Base-by-base conservation (phyloP, 2,797 vertebrate species). In the Avahi laniger region DNA sequence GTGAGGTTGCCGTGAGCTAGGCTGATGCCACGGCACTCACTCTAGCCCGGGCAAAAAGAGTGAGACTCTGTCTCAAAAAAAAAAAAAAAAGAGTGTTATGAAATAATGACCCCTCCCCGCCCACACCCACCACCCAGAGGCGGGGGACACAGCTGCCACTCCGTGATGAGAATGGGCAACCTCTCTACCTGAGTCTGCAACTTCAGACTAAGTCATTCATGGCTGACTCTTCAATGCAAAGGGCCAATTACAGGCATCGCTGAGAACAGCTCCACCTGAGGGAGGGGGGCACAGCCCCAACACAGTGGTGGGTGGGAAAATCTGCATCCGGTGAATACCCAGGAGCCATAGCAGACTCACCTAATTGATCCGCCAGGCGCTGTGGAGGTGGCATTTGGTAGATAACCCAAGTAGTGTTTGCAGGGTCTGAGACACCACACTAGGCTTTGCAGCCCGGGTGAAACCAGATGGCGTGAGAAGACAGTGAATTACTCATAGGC, bases 401-500 rank as follows among this genome's bases (percentile, higher is more conserved):
- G 89, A 87, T 38, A 91, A 95, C 48, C 86, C 93, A 57, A 69
- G 33, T 1, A n/a, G 72, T 43, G 48, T 33, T 17, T 67, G 75
- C 72, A 69, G 87, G 70, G 33, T 65, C 61, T 2, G 4, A 70
- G 83, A 72, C 35, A 70, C 87, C 89, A 70, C 33, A 20, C 41
- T 13, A 50, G 93, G 52, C 35, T 93, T 61, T 85, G 38, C 69
- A 75, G 70, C 75, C 52, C 2, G 30, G 70, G 81, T 88, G 89
- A 86, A 91, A 92, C 90, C 97, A 97, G 96, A 93, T 75, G 94
- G 94, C 30, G 2, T 54, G 88, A 93, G 92, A 92, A 97, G 88
- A 93, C 75, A 85, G 72, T 43, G 92, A 93, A 93, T 79, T 83
- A 92, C 91, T 96, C 94, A 65, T 1, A 89, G 86, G 94, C 90